phyloP scores from a whole-genome alignment of 2,113 vertebrate species.

The Xiphophorus hellerii region DNA sequence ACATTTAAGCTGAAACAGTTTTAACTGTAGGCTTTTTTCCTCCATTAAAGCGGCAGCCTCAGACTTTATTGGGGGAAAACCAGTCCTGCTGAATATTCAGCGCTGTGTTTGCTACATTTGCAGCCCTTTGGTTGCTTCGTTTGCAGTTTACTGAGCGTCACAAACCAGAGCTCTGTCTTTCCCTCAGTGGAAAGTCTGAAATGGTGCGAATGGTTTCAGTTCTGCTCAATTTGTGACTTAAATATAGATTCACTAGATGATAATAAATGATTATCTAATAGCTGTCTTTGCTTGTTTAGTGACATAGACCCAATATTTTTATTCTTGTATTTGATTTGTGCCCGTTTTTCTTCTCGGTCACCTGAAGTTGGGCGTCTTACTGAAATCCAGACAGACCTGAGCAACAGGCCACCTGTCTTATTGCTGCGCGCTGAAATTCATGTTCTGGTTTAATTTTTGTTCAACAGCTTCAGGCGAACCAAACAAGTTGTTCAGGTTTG shows the following conservation, averaged over 20 bases:
- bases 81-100: conserved; percentile 62
- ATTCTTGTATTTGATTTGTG: not conserved
- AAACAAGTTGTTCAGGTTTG: conserved; percentile 62
- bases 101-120: conserved; percentile 7
- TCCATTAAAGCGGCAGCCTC: conserved; percentile 43
- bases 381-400: not conserved
- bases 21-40: conserved; percentile 33
- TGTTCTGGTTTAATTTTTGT: conserved; percentile 3
- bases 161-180: not conserved
- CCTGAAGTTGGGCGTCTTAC: not conserved
- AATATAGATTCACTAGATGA: not conserved
- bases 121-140: too few relatives aligned
- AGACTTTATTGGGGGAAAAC: conserved; percentile 64
- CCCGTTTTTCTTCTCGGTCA: not conserved
- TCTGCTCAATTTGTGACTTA: not conserved
- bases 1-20: not conserved
- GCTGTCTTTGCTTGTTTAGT: too few relatives aligned
- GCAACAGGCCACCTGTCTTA: conserved; percentile 5
- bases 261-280: not conserved
- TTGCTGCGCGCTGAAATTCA: not conserved
- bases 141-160: conserved; percentile 29
- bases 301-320: too few relatives aligned
- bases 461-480: not conserved
- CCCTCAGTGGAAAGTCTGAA: conserved; percentile 45
- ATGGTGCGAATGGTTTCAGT: not conserved